Evolutionary conservation across 92 coral and sea anemone genomes (phyloP), one percentile per base, ranked within the genome.

Genomic region (Zoanthus sansibaricus): DNA sequence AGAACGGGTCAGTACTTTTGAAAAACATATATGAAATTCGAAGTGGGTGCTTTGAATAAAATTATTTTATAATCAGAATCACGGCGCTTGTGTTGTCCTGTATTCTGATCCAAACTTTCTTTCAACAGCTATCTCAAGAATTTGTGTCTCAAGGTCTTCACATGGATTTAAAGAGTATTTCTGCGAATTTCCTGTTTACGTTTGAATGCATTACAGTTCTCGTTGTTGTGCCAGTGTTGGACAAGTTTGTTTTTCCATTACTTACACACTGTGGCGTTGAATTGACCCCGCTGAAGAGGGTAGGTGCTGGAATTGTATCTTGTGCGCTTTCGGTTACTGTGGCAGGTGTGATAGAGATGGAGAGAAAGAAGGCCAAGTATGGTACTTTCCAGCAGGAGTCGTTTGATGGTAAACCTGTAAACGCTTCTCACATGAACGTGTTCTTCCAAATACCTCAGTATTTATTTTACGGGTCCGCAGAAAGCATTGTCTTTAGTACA

Each of bases 371-470:
- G 5, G 21, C 30, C 6, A 46, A 75, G 0, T 31, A 18, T 20
- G 85, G 85, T 13, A 71, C 49, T 33, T 83, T 83, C 52, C 33
- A 16, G 14, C 83, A 93, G 51, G 87, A 79, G 4, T 83, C 82
- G 5, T 93, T 88, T 47, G 75, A 82, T 20, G n/a, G 45, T 21
- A 21, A 71, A 7, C 77, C 85, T 1, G 12, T 49, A 49, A 87
- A 87, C 10, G 93, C 96, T n/a, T 94, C 98, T 13, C 20, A 79
- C 5, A 90, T 94, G 90, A 94, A 88, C 37, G 92, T 94, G 55
- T 90, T 95, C 78, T 92, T 83, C 70, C 98, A 95, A 91, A 90
- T 89, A 4, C 98, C 98, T 6, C 98, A 95, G 93, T 94, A 95
- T 77, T 66, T 93, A 5, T 79, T 94, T 55, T 82, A 80, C 42